Base-by-base conservation (phyloP, 1,140 invertebrate species). In the Dolichoris vasculosae region DNA sequence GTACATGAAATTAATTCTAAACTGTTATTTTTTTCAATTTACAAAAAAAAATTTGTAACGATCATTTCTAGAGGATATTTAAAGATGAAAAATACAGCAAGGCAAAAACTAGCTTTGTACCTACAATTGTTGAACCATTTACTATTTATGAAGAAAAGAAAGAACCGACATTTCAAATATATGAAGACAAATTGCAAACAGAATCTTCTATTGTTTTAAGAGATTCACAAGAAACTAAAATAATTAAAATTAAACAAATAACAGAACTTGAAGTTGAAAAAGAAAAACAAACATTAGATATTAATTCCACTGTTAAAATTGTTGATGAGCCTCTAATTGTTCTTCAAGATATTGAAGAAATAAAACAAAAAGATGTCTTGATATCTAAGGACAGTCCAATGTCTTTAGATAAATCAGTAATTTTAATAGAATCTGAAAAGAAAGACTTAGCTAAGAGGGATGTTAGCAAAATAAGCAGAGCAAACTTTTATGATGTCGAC, bases 401-500 rank as follows among this genome's bases (percentile, higher is more conserved):
- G 92, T 94, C 91, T 55, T 87, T 94, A 80, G 94, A 94, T 51
- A 94, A 93, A 86, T 91, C 90, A 63, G 80, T 91, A 84, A 81
- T 86, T 51, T 89, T 90, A 88, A 82, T 89, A 38, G 88, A 88
- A 82, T 91, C 91, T 32, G 82, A 86, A 83, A 90, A 90, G 76
- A 88, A 90, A 87, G 89, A 91, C 40, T 84, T 85, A 82, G 73
- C 71, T 48, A 90, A 89, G 88, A 90, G 88, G 63, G 91, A 93
- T 81, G 84, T 59, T 46, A 88, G 87, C 59, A 91, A 92, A 88
- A 86, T 91, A 89, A 83, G 87, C 79, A 93, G 91, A 86, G 90
- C 91, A 63, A 93, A 94, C 90, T 95, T 95, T 88, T 96, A 95
- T 91, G 95, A 96, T 91, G 94, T 96, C 87, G 95, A 95, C 82